Base-by-base conservation (phyloP, 1,140 invertebrate species). In the Araneus ventricosus region DNA sequence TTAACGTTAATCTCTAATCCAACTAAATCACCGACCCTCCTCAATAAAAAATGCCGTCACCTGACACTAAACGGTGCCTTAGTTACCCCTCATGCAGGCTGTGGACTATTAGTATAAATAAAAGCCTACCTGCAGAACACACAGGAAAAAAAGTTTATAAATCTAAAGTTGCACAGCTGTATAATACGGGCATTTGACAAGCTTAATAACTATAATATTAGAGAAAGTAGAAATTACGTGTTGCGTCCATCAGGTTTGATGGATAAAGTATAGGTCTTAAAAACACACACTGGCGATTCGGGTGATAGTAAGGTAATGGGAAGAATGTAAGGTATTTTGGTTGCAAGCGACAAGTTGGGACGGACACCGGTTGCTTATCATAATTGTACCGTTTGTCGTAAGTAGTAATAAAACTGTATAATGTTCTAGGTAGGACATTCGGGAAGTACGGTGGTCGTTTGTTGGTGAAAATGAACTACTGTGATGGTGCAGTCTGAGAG, bases 221-320 rank as follows among this genome's bases (percentile, higher is more conserved):
- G 17, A 22, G 22, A 75, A 75, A 37, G 70, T 75, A 75, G 30
- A 34, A 75, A 75, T 75, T 75, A 75, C 17, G 30, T 37, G 17
- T 17, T 75, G 70, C 70, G 70, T 75, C 30, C 70, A 75, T 75
- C 70, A 75, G 70, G 22, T 30, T 75, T 75, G 70, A 75, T 75
- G 70, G 70, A 10, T 22, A 75, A 75, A 75, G 70, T 75, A 34
- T 75, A 75, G 70, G 70, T 75, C 70, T 75, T 75, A 75, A 75
- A 75, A 75, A 75, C 70, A 75, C 70, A 75, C 70, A 75, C 70
- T 75, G 70, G 20, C 34, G 70, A 37, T 8, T 34, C 30, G 59
- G 59, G 24, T 63, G n/a, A 22, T 63, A 63, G 22, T 63, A 63
- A 63, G 4, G 30, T 37, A 75, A 75, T 75, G 70, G 70, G 70